phyloP scores from a whole-genome alignment of 35 echinoderm and acorn worm genomes.

The Diadema setosum region DNA sequence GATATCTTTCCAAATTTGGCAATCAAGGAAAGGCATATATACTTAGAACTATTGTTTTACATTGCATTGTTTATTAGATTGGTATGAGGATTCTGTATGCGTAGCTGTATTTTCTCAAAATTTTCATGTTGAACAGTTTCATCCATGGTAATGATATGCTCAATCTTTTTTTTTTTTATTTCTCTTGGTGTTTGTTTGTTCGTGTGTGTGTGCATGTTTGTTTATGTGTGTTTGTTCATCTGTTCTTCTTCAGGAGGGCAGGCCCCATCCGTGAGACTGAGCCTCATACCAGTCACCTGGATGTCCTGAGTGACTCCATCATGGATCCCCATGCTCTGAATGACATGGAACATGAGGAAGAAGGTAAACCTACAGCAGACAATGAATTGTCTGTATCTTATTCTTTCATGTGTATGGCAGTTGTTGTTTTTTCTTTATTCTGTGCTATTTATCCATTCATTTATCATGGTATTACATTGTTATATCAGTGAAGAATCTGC shows the following conservation, averaged over 20 bases:
- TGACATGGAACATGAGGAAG: neutral
- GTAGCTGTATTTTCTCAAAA: no score
- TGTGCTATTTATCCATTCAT: neutral
- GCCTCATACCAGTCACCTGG: slow-evolving; percentile 40
- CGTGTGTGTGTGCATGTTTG: no score
- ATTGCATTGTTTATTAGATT: no score
- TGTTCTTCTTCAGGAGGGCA: neutral
- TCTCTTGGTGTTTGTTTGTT: no score
- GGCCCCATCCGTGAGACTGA: slow-evolving; percentile 16
- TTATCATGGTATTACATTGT: neutral
- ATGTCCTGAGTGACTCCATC: slow-evolving; percentile 51
- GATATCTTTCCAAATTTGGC: no score
- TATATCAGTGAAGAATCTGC: neutral
- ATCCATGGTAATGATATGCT: neutral
- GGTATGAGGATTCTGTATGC: no score
- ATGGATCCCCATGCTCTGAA: slow-evolving; percentile 65
- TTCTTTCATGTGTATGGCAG: neutral
- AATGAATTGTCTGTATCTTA: neutral
- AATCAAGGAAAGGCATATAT: no score
- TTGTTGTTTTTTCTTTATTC: neutral
- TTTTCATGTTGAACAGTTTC: no score
- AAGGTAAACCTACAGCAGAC: neutral
- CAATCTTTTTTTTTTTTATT: neutral
- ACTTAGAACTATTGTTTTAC: no score
- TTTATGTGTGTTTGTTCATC: neutral